Evolutionary conservation across 92 coral and sea anemone species (phyloP).

Genomic region (Porites divaricata): DNA sequence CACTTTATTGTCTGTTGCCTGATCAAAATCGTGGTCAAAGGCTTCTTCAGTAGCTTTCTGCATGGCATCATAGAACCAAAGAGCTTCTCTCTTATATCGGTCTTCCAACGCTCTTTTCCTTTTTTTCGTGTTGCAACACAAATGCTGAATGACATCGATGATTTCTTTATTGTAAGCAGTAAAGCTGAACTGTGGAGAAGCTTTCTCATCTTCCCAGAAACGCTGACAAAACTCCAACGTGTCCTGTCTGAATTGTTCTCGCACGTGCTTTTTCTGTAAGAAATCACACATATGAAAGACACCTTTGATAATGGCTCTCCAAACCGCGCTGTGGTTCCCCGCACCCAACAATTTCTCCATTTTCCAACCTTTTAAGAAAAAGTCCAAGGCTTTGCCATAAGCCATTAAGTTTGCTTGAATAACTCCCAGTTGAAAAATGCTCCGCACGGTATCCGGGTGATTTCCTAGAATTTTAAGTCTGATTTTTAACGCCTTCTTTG

Average conservation of each 20-base stretch:
- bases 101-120: neutral
- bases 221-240: neutral
- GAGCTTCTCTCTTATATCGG: neutral
- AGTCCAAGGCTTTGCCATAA: slow-evolving; percentile 38
- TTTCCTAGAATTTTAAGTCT: slow-evolving; percentile 37
- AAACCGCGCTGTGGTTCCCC: slow-evolving; percentile 62
- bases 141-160: neutral
- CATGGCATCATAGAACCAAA: neutral
- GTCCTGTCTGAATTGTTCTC: neutral
- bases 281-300: slow-evolving; percentile 33
- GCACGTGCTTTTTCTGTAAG: neutral
- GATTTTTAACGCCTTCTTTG: slow-evolving; percentile 56
- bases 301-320: slow-evolving; percentile 43
- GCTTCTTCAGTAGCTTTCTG: neutral
- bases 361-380: slow-evolving; percentile 55
- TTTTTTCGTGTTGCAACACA: neutral
- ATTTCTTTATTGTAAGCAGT: neutral
- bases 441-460: slow-evolving; percentile 68
- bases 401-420: slow-evolving; percentile 54
- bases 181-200: neutral
- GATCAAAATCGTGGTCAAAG: neutral
- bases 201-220: slow-evolving; percentile 6
- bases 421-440: slow-evolving; percentile 64
- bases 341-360: slow-evolving; percentile 63
- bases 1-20: neutral